Base-by-base conservation (phyloP, 2,888 invertebrate genomes). In the Hirtodrosophila duncani region DNA sequence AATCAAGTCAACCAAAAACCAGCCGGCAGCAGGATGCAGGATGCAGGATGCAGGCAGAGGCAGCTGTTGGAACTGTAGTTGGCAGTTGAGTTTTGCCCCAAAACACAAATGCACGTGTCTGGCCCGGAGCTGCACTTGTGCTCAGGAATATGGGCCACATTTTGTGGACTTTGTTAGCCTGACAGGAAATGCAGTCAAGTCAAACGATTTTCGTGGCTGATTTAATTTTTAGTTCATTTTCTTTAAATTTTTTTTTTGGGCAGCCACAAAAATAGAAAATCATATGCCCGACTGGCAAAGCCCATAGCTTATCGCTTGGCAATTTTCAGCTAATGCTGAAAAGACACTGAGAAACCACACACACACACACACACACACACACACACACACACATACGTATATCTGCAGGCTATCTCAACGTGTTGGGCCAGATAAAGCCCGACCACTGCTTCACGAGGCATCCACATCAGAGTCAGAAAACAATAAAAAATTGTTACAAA, bases 401-500 rank as follows among this genome's bases (percentile, higher is more conserved):
- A n/a, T n/a, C n/a, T n/a, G n/a, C n/a, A n/a, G n/a, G n/a, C n/a
- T n/a, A n/a, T n/a, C n/a, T n/a, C n/a, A n/a, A n/a, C n/a, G n/a
- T n/a, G n/a, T n/a, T n/a, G n/a, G n/a, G n/a, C n/a, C n/a, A 44
- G 60, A 70, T 63, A 61, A 71, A 49, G 37, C 63, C 42, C 38
- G 36, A 61, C 51, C 53, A 43, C 63, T 24, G 39, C 13, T 59
- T n/a, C 53, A 50, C 66, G 42, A 37, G 44, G 58, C 37, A 42
- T 41, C 50, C 60, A 46, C 46, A 55, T n/a, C n/a, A n/a, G n/a
- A n/a, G 31, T 39, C 51, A 46, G 53, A 74, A 78, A 79, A 77
- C 79, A 77, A 77, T 77, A 79, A 77, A 69, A n/a, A 79, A 75
- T 63, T 67, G 66, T 68, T 64, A 64, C 71, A 68, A 71, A 78